Evolutionary conservation across 2,797 vertebrate species (phyloP).

Genomic region (Sylvia borin): DNA sequence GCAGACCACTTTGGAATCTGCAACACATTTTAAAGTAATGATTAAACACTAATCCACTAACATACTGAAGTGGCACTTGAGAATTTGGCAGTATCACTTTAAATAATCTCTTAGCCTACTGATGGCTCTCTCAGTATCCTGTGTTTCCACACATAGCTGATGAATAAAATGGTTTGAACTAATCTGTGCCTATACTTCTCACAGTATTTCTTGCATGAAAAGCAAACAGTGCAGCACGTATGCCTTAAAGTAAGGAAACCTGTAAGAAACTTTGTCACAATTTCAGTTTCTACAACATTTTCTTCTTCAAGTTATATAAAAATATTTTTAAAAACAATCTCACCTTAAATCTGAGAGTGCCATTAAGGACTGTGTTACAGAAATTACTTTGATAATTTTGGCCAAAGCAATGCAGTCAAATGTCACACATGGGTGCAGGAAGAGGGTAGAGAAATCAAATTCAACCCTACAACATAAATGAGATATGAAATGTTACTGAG

Average conservation of each 20-base stretch:
- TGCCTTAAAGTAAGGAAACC: neutral
- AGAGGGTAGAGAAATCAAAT: neutral
- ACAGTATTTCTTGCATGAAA: neutral
- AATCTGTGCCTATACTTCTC: neutral
- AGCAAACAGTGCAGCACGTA: neutral
- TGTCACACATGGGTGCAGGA: neutral
- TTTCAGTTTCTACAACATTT: neutral
- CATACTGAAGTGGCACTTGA: neutral
- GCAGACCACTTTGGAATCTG: neutral
- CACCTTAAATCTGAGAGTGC: neutral
- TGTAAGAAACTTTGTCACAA: neutral
- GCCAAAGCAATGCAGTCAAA: neutral
- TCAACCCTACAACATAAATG: neutral
- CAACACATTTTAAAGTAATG: neutral
- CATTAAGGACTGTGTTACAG: neutral
- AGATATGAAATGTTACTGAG: accelerated
- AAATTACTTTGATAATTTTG: neutral
- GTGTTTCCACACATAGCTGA: constrained; percentile 2
- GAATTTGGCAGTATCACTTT: constrained; percentile 29
- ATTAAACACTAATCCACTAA: constrained; percentile 3
- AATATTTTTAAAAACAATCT: neutral
- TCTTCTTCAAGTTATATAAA: neutral
- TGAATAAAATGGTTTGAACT: neutral
- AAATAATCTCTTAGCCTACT: neutral
- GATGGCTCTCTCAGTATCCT: neutral